phyloP scores from a whole-genome alignment of 2,888 invertebrate species.

The Acanthopleura granulata region DNA sequence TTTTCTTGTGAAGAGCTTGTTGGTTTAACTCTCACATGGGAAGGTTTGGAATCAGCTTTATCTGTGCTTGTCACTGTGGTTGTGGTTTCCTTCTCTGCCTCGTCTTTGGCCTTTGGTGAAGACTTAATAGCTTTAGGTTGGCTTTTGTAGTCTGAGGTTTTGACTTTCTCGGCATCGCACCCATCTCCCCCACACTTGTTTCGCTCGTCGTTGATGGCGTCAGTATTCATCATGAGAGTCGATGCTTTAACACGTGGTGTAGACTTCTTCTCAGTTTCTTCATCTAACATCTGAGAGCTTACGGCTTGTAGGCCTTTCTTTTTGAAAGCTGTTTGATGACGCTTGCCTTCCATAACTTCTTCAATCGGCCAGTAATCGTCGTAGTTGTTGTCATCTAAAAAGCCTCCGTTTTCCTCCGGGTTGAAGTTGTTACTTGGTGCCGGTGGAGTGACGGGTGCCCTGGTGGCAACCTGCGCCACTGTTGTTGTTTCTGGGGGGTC shows the following conservation, averaged over 20 bases:
- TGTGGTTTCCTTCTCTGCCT: not conserved
- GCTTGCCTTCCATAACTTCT: not conserved
- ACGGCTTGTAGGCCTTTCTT: not conserved
- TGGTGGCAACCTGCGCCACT: not conserved
- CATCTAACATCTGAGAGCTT: not conserved
- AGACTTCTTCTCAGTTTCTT: not conserved
- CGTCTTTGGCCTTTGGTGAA: not conserved
- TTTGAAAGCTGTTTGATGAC: conserved; percentile 14
- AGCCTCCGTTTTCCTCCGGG: not conserved
- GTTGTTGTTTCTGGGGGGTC: conserved; percentile 11
- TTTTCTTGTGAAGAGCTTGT: not conserved
- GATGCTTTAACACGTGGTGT: not conserved
- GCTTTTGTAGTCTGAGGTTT: not conserved
- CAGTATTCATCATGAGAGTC: not conserved
- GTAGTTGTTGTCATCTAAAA: conserved; percentile 6
- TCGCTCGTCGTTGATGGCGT: not conserved
- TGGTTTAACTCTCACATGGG: not conserved
- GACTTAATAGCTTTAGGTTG: too few species aligned
- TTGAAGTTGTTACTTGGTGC: not conserved
- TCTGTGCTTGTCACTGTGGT: not conserved
- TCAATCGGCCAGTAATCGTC: conserved; percentile 16
- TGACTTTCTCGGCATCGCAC: not conserved
- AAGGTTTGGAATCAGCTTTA: too few species aligned
- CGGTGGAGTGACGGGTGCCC: not conserved
- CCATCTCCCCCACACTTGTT: not conserved